These are phyloP conservation scores for Heteractis magnifica DNA, from an alignment of 92 coral and sea anemone species.

Conservation along the genomic window DNA sequence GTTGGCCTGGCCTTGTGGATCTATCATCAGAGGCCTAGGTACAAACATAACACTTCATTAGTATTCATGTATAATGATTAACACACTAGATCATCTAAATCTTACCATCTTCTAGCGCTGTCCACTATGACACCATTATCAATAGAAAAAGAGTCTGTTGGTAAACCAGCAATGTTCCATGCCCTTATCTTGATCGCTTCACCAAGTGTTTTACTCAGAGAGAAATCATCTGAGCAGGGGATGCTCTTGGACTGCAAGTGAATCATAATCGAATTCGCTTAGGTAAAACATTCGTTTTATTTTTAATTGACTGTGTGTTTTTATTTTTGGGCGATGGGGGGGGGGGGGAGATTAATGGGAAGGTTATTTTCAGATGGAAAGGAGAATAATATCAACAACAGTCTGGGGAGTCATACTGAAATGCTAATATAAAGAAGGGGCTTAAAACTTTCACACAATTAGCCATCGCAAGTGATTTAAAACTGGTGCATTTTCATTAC, in stretches of 20 bases:
- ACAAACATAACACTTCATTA: background rate
- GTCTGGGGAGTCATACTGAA: no score
- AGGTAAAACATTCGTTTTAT: no score
- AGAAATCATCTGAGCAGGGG: constrained; percentile 95
- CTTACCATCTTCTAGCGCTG: constrained; percentile 95
- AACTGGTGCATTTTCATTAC: no score
- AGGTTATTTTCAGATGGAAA: no score
- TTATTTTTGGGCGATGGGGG: no score
- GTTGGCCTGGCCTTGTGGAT: constrained; percentile 99
- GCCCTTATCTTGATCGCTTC: constrained; percentile 98
- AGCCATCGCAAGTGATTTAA: no score
- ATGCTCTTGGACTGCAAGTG: constrained; percentile 76
- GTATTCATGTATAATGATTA: background rate
- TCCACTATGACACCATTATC: constrained; percentile 99
- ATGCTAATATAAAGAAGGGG: no score
- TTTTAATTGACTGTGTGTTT: no score
- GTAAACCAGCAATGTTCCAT: constrained; percentile 97
- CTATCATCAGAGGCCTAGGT: constrained; percentile 97
- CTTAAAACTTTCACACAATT: no score
- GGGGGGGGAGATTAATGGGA: no score
- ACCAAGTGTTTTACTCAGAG: constrained; percentile 92
- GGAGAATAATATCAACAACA: no score
- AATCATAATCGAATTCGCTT: background rate
- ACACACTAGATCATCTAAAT: background rate
- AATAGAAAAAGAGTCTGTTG: constrained; percentile 94